Percentiles rank a stretch among this genome's conserved stretches.
Evolutionary conservation across 1,140 invertebrate species (phyloP).

Genomic region (Artemia franciscana): DNA sequence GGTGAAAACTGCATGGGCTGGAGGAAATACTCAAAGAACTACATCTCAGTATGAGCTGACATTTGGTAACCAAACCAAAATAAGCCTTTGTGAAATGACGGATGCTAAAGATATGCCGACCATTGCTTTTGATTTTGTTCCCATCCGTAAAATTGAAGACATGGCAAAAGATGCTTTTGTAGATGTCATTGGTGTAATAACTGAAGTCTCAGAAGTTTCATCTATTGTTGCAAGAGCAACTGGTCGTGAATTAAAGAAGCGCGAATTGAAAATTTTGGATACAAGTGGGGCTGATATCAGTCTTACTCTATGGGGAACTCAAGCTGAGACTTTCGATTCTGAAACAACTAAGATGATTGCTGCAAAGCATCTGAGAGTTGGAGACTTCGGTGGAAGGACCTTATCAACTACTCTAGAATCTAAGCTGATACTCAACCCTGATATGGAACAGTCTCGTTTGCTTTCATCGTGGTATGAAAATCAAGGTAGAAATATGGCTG

Average conservation of each 20-base stretch:
- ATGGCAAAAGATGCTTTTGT: constrained; percentile 33
- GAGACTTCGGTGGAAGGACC: constrained; percentile 48
- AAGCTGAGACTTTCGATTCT: constrained; percentile 63
- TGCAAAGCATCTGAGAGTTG: constrained; percentile 46
- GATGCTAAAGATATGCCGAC: constrained; percentile 38
- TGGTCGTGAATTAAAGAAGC: constrained; percentile 62
- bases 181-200: constrained; percentile 83
- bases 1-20: constrained; percentile 44
- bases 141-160: constrained; percentile 46
- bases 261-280: constrained; percentile 72
- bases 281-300: constrained; percentile 17
- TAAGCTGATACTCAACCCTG: constrained; percentile 42
- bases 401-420: constrained; percentile 29
- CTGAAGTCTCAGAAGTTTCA: constrained; percentile 39
- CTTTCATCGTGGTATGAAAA: constrained; percentile 75
- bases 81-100: constrained; percentile 37
- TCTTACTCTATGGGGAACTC: constrained; percentile 39
- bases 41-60: constrained; percentile 59
- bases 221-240: constrained; percentile 43
- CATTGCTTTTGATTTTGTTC: constrained; percentile 56
- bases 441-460: constrained; percentile 58
- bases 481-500: constrained; percentile 33
- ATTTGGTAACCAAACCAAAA: constrained; percentile 50
- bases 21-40: not conserved
- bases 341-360: constrained; percentile 50